Evolutionary conservation across 2,113 vertebrate species (phyloP), one percentile per base, ranked within the genome.

Genomic region (Mellivora capensis): DNA sequence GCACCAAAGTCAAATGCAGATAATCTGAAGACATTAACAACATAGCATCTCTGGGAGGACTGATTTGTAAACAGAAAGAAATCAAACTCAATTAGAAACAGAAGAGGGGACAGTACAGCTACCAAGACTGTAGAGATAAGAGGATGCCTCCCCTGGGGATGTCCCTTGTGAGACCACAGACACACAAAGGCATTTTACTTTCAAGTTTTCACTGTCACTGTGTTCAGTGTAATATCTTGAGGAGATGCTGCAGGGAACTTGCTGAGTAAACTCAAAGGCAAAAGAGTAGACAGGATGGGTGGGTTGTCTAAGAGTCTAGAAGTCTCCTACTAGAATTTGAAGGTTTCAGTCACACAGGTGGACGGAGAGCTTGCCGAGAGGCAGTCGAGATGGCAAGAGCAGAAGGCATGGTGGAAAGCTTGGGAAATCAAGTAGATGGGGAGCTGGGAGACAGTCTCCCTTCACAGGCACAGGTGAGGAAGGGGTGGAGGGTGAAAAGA

Each of bases 11-110:
- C 23, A 47, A 95, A 71, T 4, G 44, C 3, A 52, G 94, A 39
- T 83, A 92, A n/a, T 92, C 67, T 94, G 76, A 62, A 95, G 91
- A 29, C 27, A 69, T 27, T 31, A 79, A 42, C 8, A 72, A 23
- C 37, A 44, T 61, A 62, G 7, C 42, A 7, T 82, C n/a, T 94
- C 37, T 52, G 34, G 77, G 37, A 90, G 59, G 49, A 79, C 42
- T 72, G 79, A 52, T 81, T 13, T 31, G 4, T 44, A 82, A 80
- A 67, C 18, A 69, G 37, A 91, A 39, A 61, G 20, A 93, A 67
- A n/a, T 2, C 20, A 87, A 67, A 82, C 25, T 42, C 62, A 89
- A 27, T 81, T 67, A 72, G 39, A n/a, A 54, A 77, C 15, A 61
- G 44, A 83, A 64, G 34, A 52, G 20, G 34, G 20, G 54, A 27